Evolutionary conservation across 2,797 vertebrate genomes (phyloP), one percentile per base, ranked within the genome.

Genomic region (Onychomys arenicola): DNA sequence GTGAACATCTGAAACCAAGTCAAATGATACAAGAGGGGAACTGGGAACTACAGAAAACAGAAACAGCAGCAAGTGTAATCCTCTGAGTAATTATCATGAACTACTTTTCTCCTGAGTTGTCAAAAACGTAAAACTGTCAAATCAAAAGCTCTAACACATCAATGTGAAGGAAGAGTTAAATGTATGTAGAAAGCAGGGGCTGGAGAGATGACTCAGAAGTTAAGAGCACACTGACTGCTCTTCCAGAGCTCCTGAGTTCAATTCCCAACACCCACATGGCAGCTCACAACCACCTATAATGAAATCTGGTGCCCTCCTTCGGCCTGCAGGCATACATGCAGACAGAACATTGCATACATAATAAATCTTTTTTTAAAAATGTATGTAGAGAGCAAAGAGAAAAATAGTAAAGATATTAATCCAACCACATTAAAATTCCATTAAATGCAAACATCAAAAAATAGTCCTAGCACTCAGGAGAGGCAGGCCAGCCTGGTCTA

Each of bases 81-180:
- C 87, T 14, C 83, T 76, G 5, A 25, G 55, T 81, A 94, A 94
- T 40, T 81, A 94, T 37, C 55, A 77, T 1, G 81, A 7, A 34
- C 61, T 83, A 57, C 63, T 69, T 80, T 76, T 92, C 52, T 89
- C 32, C 32, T 67, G 43, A 29, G 21, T 90, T 91, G 32, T 46
- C 73, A 34, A 96, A 94, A 83, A 77, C 12, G 92, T 52, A 69
- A 52, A 75, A 94, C 3, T 84, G 34, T 27, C 94, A 32, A 88
- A 59, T 34, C 83, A 85, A 49, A 84, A 67, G 49, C 27, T 61
- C 14, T 61, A 67, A 49, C 63, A 52, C 32, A 43, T 65, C 40
- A 65, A 77, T 23, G 73, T 78, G 29, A 67, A 19, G 32, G 32
- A 16, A 86, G 43, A 86, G 19, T 86, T 69, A 86, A 34, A 67